Evolutionary conservation across 2,888 invertebrate species (phyloP), one percentile per base, ranked within the genome.

Genomic region (Bibio marci): DNA sequence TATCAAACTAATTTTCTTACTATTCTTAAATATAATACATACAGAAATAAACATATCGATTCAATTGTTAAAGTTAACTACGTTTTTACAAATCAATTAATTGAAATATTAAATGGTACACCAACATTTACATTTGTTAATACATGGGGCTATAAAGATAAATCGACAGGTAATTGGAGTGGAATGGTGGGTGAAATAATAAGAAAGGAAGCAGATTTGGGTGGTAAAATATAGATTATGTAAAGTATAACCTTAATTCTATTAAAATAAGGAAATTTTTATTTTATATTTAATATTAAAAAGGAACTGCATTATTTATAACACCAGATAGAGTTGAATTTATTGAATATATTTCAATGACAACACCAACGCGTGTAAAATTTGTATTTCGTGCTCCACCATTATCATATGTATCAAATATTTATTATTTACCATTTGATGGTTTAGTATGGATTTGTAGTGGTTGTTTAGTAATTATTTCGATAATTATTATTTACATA

Each of bases 351-450:
- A 61, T 72, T 8, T 66, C 69, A 4, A 64, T 69, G 60, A 67
- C 69, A 1, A 66, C 67, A 0, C 59, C 64, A 11, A 68, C 71
- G 0, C 59, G 60, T 0, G 65, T 70, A 1, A 63, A 65, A 22
- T 74, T 79, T 48, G 64, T 79, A 17, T 78, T 78, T 57, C 65
- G 73, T 1, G 71, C 73, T 43, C 78, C 79, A 0, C 70, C 76
- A 0, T 61, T 77, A 1, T 71, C 78, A 0, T 67, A 70, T 40
- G 65, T 77, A 4, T 66, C 69, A 35, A 80, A 79, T 47, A 71
- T 80, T 48, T 79, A 76, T 55, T 59, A 68, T 0, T 53, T 77
- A 2, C 76, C 79, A 0, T 79, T 80, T 54, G 65, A 69, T 3
- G 61, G 57, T 1, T 58, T 62, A 0, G 78, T 79, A 1, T 80